phyloP scores from a whole-genome alignment of 2,888 invertebrate species.

The Ophion ventricosus region DNA sequence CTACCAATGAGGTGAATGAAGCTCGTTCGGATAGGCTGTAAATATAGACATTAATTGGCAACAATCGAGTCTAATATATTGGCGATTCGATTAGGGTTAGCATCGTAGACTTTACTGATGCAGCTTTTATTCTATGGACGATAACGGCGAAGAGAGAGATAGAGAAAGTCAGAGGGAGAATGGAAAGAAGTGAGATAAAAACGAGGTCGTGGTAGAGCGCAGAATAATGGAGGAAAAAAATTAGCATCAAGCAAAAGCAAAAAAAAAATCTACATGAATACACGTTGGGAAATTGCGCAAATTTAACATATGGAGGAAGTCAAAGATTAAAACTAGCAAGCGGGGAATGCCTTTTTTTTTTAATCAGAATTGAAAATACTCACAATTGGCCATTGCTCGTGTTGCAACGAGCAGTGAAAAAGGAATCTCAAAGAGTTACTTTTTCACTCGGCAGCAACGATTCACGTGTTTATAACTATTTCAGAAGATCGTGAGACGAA shows the following conservation, averaged over 20 bases:
- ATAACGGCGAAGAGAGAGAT: background rate
- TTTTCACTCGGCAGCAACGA: background rate
- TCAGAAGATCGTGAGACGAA: background rate
- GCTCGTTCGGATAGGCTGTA: conserved; percentile 27
- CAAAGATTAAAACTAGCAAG: no score
- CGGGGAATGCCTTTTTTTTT: background rate
- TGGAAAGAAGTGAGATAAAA: background rate
- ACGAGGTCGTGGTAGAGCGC: background rate
- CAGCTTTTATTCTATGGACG: conserved; percentile 38
- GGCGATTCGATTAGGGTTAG: conserved; percentile 61
- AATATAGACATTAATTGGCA: conserved; percentile 60
- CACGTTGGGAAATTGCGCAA: no score
- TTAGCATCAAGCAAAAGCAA: no score
- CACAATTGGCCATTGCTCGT: background rate
- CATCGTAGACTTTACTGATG: conserved; percentile 46
- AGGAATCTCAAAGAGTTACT: background rate
- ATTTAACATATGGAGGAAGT: no score
- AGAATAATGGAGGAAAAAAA: no score
- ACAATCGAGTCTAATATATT: conserved; percentile 47
- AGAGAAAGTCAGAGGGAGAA: background rate
- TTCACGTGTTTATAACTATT: background rate
- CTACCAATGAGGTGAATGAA: conserved; percentile 17
- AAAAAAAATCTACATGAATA: no score
- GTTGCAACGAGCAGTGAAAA: background rate
- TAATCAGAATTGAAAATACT: background rate